Evolutionary conservation across 2,113 vertebrate species (phyloP).

Genomic region (Pseudopodoces humilis): DNA sequence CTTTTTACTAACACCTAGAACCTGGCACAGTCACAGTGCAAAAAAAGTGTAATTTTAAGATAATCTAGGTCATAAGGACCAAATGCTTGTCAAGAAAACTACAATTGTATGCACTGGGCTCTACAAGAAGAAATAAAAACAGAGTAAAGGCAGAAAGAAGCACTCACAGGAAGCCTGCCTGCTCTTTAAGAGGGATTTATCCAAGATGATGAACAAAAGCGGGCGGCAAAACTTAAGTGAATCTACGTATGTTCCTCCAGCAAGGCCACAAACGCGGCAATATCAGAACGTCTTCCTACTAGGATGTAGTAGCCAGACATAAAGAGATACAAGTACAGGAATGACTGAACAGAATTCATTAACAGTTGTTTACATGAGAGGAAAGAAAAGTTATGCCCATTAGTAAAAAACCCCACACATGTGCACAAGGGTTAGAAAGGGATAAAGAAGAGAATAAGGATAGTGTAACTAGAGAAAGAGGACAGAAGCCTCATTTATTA

Average conservation of each 20-base stretch:
- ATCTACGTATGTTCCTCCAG: fast-evolving
- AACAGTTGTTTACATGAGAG: background rate
- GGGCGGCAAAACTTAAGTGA: background rate
- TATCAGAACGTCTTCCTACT: background rate
- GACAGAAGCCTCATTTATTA: background rate
- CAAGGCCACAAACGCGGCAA: background rate
- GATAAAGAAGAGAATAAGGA: background rate
- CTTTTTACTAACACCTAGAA: background rate
- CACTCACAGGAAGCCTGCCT: background rate
- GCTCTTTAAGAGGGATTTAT: background rate
- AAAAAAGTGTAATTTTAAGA: background rate
- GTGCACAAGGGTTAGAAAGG: background rate
- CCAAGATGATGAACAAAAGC: background rate
- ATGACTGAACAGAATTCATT: background rate
- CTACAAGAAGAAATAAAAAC: background rate
- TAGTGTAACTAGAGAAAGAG: background rate
- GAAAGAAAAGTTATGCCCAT: background rate
- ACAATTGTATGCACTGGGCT: background rate
- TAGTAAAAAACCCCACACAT: background rate
- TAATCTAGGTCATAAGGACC: background rate
- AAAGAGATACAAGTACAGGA: background rate
- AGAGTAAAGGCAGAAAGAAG: background rate
- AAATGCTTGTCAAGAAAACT: background rate
- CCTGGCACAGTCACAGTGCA: background rate
- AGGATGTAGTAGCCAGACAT: background rate